Evolutionary conservation across 2,888 invertebrate genomes (phyloP).

Genomic region (Malacosoma neustria): DNA sequence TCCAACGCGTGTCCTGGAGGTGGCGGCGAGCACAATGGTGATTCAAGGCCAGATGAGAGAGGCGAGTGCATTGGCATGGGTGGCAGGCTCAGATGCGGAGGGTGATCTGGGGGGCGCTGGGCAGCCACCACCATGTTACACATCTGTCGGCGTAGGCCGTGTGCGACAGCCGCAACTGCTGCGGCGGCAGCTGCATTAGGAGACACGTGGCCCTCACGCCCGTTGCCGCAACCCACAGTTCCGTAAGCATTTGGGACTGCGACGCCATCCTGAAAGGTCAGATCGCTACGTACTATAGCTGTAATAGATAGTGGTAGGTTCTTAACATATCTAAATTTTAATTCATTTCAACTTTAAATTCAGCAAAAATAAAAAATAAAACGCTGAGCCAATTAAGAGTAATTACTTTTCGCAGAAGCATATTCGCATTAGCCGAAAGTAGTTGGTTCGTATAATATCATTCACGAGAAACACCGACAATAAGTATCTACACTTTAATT

Average conservation of each 20-base stretch:
- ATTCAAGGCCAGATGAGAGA: constrained; percentile 75
- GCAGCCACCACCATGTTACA: constrained; percentile 84
- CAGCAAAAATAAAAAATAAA: constrained; percentile 11
- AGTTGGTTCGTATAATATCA: constrained; percentile 9
- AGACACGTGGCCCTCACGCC: constrained; percentile 69
- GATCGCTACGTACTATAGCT: constrained; percentile 18
- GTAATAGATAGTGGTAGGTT: no score
- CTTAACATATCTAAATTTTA: no score
- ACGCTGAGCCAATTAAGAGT: constrained; percentile 19
- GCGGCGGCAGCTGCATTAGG: constrained; percentile 85
- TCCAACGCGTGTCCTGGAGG: constrained; percentile 80
- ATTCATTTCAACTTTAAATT: constrained; percentile 2
- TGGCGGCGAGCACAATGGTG: constrained; percentile 78
- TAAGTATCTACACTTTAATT: constrained; percentile 9
- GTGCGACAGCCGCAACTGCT: constrained; percentile 90
- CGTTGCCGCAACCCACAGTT: constrained; percentile 71
- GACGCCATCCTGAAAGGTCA: constrained; percentile 76
- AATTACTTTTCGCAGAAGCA: constrained; percentile 33
- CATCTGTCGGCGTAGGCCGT: constrained; percentile 90
- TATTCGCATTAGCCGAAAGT: constrained; percentile 34
- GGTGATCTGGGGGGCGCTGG: constrained; percentile 55
- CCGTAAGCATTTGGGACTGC: constrained; percentile 72
- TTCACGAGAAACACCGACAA: constrained; percentile 6
- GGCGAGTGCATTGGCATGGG: constrained; percentile 57
- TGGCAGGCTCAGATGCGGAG: constrained; percentile 64